Conservation (phyloP, 2,113 vertebrate species). For the Actenoides hombroni region DNA sequence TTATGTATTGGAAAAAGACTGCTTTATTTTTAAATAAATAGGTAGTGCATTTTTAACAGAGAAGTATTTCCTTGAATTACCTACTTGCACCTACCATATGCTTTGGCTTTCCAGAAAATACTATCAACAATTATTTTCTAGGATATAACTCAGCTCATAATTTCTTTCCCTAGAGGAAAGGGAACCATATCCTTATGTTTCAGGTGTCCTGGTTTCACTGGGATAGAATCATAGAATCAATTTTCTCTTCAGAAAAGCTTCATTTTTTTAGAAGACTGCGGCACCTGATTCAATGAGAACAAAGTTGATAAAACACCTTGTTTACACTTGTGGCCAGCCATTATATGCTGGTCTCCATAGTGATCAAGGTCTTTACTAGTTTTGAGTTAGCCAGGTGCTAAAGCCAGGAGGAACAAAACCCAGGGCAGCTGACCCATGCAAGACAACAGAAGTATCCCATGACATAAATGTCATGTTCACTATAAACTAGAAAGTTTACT, state of each 20-base stretch:
- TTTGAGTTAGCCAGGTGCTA: not conserved
- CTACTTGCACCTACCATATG: not conserved
- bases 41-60: not conserved
- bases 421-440: not conserved
- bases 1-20: not conserved
- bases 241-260: not conserved
- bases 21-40: not conserved
- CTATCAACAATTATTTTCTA: not conserved
- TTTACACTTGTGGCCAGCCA: not conserved
- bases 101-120: not conserved
- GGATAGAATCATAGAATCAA: not conserved
- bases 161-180: not conserved
- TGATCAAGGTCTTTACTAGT: not conserved
- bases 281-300: not conserved
- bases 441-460: not conserved
- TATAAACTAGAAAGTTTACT: not conserved
- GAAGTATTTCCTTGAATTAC: not conserved
- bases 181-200: not conserved
- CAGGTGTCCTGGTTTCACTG: not conserved
- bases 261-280: not conserved
- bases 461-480: not conserved
- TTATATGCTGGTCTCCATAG: not conserved
- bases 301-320: not conserved
- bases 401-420: not conserved
- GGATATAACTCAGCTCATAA: not conserved